Evolutionary conservation across 2,797 vertebrate species (phyloP).

Genomic region (Malurus splendens): DNA sequence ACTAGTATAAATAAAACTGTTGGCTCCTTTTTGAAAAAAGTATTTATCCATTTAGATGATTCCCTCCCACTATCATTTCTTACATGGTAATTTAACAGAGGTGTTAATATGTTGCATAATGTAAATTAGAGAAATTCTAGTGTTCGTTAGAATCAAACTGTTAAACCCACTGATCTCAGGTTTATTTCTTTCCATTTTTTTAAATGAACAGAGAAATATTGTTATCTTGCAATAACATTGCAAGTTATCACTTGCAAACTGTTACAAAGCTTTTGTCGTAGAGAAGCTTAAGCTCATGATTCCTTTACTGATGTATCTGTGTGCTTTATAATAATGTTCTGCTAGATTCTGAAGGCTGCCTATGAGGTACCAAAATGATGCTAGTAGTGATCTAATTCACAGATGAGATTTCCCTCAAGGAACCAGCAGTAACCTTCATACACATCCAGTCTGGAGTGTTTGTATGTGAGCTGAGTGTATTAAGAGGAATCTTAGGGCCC

Average conservation of each 20-base stretch:
- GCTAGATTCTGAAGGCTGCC: not conserved
- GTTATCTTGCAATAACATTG: not conserved
- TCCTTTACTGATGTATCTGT: not conserved
- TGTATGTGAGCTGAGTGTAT: not conserved
- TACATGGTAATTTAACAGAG: not conserved
- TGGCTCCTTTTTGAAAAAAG: not conserved
- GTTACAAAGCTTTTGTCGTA: not conserved
- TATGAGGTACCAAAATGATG: not conserved
- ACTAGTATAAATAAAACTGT: not conserved
- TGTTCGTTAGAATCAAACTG: not conserved
- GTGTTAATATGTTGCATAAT: not conserved
- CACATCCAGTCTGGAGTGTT: not conserved
- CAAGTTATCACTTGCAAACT: not conserved
- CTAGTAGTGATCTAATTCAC: not conserved
- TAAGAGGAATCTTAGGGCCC: not conserved
- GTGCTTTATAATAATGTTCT: not conserved
- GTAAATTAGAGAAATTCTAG: not conserved
- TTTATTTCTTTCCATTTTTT: not conserved
- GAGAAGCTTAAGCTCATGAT: not conserved
- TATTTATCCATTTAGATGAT: not conserved
- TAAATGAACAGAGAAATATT: not conserved
- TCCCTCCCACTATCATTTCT: rapidly evolving
- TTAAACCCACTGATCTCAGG: not conserved
- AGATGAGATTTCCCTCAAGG: not conserved
- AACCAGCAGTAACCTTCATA: not conserved